Evolutionary conservation across 2,797 vertebrate species (phyloP), one percentile per base, ranked within the genome.

Genomic region (Labroides dimidiatus): DNA sequence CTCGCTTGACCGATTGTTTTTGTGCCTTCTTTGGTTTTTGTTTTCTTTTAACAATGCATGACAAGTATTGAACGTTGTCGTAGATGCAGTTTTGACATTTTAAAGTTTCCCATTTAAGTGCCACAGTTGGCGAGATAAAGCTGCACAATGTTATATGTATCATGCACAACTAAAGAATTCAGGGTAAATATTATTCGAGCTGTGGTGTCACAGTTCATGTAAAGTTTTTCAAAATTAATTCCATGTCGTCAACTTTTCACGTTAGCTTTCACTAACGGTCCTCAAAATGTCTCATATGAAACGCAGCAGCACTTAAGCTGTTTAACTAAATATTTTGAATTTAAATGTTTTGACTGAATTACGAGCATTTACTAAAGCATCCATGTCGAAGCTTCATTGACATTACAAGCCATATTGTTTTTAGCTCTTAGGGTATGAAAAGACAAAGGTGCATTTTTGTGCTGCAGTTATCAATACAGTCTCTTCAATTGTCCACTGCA

Each of bases 401-500:
- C 17, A 20, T 54, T 60, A 62, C 10, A 70, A 69, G 68, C 75
- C 66, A 55, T 70, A 56, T 43, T 61, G 45, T 63, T 61, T 54
- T 21, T 71, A 7, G 19, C 21, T 52, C 15, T 49, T 30, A 39
- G 12, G 4, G 57, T 49, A 60, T 51, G 30, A 64, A 58, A 77
- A 67, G 59, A 58, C 19, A 64, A 78, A 49, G 3, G 72, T 78
- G 39, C 64, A 55, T 59, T 84, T 86, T 84, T 86, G 74, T 85
- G 84, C 54, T 73, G 30, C 43, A 72, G 57, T 56, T 64, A 52
- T 44, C 81, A 43, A 57, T 77, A 64, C 73, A 77, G 52, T 77
- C 68, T 76, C 52, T 75, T 79, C 77, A 65, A 77, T 76, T 85
- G 61, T 82, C 64, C 69, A 76, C 78, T 80, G 70, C 82, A 79